Conservation (phyloP, 2,113 vertebrate species). For the Microcebus lehilahytsara region DNA sequence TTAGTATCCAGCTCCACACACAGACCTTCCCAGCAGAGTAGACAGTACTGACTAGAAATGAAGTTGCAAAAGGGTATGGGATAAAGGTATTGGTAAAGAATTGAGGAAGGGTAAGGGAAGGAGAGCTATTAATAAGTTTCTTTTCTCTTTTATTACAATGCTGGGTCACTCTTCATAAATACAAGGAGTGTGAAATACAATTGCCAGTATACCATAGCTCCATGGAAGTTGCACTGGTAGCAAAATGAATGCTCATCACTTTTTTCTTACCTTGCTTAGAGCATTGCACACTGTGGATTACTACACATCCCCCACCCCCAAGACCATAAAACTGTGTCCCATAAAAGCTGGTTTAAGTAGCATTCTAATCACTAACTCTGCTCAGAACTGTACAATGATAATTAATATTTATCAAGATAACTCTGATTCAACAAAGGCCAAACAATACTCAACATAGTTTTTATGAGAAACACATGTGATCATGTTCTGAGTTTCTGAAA, state of each 20-base stretch:
- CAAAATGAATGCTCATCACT: neutral
- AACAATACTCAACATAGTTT: neutral
- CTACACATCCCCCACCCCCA: neutral
- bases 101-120: neutral
- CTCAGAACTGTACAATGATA: neutral
- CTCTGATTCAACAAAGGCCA: neutral
- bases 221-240: neutral
- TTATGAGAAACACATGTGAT: neutral
- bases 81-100: neutral
- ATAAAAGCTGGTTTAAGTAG: neutral
- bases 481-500: neutral
- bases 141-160: neutral
- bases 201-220: neutral
- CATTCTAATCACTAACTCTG: neutral
- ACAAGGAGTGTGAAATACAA: neutral
- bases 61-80: neutral
- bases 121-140: neutral
- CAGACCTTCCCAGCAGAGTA: neutral
- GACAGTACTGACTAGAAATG: neutral
- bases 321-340: neutral
- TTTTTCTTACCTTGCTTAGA: neutral
- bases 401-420: slow-evolving; percentile 15
- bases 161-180: neutral
- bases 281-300: neutral
- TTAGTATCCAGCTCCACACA: neutral